These are phyloP conservation scores for Casuarius casuarius DNA, from an alignment of 2,113 vertebrate species.

Conservation along the genomic window DNA sequence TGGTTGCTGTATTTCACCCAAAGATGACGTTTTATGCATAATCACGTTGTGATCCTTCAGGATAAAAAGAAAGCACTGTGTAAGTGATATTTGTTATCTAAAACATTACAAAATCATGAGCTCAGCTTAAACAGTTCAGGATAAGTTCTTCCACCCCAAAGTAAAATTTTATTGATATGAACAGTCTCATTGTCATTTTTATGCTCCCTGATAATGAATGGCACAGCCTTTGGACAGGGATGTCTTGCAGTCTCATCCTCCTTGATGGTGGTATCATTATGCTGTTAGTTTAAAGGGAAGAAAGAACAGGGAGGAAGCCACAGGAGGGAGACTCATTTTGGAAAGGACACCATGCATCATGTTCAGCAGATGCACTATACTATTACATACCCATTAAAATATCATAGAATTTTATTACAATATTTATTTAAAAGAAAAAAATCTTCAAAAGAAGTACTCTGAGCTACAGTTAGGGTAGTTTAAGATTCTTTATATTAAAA, in stretches of 20 bases:
- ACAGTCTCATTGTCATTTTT: background rate
- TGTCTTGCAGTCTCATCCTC: background rate
- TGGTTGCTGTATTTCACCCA: background rate
- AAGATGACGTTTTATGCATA: background rate
- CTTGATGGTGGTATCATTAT: background rate
- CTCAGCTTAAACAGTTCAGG: background rate
- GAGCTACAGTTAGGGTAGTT: background rate
- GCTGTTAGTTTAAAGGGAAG: background rate
- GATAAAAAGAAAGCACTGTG: background rate
- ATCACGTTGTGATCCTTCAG: background rate
- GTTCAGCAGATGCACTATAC: accelerated
- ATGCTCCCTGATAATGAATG: background rate
- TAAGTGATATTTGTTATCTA: background rate
- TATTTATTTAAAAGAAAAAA: background rate
- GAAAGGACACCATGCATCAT: background rate
- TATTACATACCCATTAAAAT: background rate
- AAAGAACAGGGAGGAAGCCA: background rate
- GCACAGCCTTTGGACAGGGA: background rate
- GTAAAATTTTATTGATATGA: background rate
- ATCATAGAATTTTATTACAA: background rate
- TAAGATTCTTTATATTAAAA: background rate
- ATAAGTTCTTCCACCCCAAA: background rate
- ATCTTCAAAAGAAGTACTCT: background rate
- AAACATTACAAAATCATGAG: background rate
- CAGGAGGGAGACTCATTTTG: background rate